A percentile compares a stretch with the other conserved stretches of the same genome.
Evolutionary conservation across 64 coral and sea anemone species (phyloP).

Genomic region (Porites australiensis): DNA sequence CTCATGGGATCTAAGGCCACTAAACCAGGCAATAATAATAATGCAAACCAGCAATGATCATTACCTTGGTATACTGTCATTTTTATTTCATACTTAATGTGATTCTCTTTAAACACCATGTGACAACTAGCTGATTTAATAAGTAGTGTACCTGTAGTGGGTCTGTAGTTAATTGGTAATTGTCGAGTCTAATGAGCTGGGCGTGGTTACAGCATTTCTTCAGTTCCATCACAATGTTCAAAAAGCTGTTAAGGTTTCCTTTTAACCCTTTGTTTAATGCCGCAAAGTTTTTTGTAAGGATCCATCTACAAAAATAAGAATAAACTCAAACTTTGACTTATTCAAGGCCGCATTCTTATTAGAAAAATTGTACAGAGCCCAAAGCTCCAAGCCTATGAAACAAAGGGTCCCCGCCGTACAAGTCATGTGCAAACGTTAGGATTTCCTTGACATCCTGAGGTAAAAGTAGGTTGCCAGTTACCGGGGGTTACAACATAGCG

Average conservation of each 20-base stretch:
- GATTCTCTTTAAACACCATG: neutral
- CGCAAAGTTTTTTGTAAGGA: slow-evolving; percentile 95
- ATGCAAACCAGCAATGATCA: too few relatives aligned
- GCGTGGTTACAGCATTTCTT: slow-evolving; percentile 98
- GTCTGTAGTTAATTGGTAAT: slow-evolving; percentile 52
- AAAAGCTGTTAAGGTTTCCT: slow-evolving; percentile 90
- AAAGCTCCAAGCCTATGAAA: too few relatives aligned
- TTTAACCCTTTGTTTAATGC: slow-evolving; percentile 98
- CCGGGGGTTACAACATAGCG: too few relatives aligned
- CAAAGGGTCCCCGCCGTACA: too few relatives aligned
- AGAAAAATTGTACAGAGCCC: too few relatives aligned
- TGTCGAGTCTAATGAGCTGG: slow-evolving; percentile 88
- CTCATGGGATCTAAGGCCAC: too few relatives aligned
- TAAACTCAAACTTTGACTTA: neutral
- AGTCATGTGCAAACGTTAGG: too few relatives aligned
- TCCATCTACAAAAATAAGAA: slow-evolving; percentile 76
- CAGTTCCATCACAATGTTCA: slow-evolving; percentile 99
- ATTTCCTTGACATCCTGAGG: too few relatives aligned
- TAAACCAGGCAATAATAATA: too few relatives aligned
- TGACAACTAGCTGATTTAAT: neutral
- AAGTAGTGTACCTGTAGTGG: slow-evolving; percentile 70
- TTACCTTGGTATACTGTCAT: too few relatives aligned
- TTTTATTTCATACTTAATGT: too few relatives aligned
- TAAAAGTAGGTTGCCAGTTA: too few relatives aligned
- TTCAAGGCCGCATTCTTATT: neutral